Evolutionary conservation across 2,888 invertebrate species (phyloP).

Genomic region (Caenorhabditis drosophilae): DNA sequence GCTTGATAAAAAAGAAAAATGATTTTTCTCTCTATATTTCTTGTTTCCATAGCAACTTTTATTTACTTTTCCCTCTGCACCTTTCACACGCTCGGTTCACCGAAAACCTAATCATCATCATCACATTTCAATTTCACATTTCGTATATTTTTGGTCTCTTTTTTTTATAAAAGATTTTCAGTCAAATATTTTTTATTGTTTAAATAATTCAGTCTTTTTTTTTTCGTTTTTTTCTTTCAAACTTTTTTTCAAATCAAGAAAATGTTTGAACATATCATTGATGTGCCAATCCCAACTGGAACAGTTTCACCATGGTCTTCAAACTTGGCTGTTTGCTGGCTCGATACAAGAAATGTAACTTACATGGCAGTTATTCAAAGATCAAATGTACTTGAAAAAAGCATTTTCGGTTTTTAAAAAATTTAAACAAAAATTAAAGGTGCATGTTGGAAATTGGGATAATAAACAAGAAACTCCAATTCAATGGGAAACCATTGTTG

Average conservation of each 20-base stretch:
- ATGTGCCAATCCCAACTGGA: conserved; percentile 20
- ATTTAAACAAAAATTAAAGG: too few relatives aligned
- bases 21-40: too few relatives aligned
- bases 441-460: conserved; percentile 31
- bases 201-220: too few relatives aligned
- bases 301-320: conserved; percentile 25
- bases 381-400: conserved; percentile 26
- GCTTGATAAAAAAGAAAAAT: too few relatives aligned
- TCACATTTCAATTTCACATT: too few relatives aligned
- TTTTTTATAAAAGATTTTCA: too few relatives aligned
- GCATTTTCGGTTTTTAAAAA: too few relatives aligned
- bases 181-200: too few relatives aligned
- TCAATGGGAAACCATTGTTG: conserved; percentile 13
- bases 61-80: background rate
- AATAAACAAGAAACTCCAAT: conserved; percentile 17
- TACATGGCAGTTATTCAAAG: conserved; percentile 24
- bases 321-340: conserved; percentile 34
- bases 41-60: too few relatives aligned
- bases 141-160: too few relatives aligned
- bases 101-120: background rate
- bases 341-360: conserved; percentile 41
- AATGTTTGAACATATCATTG: conserved; percentile 39
- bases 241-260: background rate
- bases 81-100: too few relatives aligned
- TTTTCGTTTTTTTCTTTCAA: too few relatives aligned